These are phyloP conservation scores for Hiodon tergisus DNA, from an alignment of 2,113 vertebrate species.

Conservation along the genomic window DNA sequence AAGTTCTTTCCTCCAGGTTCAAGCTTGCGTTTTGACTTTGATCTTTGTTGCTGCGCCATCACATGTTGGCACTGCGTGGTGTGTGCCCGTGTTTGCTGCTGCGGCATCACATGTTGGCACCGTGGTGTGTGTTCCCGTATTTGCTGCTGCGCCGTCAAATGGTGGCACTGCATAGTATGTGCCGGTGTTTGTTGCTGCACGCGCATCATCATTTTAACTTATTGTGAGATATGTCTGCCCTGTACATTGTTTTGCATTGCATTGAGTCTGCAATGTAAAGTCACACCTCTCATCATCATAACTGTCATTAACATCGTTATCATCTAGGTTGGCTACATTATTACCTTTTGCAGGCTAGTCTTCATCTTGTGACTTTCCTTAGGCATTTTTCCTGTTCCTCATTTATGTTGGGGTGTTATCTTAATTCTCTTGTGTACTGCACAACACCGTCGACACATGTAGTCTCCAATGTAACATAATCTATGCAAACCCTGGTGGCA, in stretches of 20 bases:
- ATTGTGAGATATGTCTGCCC: too few relatives aligned
- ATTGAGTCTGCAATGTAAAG: too few relatives aligned
- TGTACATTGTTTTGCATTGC: too few relatives aligned
- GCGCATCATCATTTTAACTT: too few relatives aligned
- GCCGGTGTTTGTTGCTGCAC: too few relatives aligned
- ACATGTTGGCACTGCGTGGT: background rate
- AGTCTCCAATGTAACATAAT: background rate
- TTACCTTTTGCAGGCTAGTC: too few relatives aligned
- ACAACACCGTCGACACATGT: too few relatives aligned
- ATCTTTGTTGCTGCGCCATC: background rate
- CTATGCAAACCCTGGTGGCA: background rate
- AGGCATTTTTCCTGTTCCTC: background rate
- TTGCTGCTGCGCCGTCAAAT: background rate
- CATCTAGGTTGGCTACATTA: too few relatives aligned
- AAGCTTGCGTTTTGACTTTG: conserved; percentile 11
- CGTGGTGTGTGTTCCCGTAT: background rate
- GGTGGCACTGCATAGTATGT: background rate
- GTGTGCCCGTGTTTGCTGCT: background rate
- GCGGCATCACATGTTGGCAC: background rate
- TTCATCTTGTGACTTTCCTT: too few relatives aligned
- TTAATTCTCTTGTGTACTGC: background rate
- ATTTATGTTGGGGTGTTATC: background rate
- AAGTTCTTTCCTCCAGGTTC: background rate
- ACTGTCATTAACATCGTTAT: too few relatives aligned
- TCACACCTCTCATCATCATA: too few relatives aligned